Evolutionary conservation across 2,888 invertebrate genomes (phyloP).

Genomic region (Phragmatobia fuliginosa): DNA sequence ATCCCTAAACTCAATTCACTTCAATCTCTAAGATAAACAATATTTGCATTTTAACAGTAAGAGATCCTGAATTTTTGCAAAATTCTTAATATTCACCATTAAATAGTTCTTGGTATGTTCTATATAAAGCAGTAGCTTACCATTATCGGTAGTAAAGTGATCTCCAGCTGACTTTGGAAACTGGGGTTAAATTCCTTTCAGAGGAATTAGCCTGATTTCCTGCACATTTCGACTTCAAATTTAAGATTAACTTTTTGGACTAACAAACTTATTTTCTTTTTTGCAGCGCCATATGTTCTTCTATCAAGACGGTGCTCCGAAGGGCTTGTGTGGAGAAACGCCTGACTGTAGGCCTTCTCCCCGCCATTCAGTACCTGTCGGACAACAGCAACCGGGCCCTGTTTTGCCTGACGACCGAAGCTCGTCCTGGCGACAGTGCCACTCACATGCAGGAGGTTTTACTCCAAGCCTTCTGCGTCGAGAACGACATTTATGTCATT

Average conservation of each 20-base stretch:
- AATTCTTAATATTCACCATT: background rate
- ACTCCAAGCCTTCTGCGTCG: constrained; percentile 92
- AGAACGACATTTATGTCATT: constrained; percentile 92
- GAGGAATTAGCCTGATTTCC: too few relatives aligned
- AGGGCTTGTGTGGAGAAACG: constrained; percentile 86
- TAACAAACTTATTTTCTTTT: constrained; percentile 50
- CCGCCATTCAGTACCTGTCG: constrained; percentile 88
- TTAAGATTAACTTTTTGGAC: background rate
- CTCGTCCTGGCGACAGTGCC: constrained; percentile 90
- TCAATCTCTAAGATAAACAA: background rate
- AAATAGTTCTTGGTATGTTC: background rate
- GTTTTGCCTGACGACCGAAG: constrained; percentile 90
- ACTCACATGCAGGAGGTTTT: constrained; percentile 93
- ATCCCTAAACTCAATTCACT: background rate
- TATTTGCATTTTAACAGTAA: background rate
- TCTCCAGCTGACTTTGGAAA: too few relatives aligned
- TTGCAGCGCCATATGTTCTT: constrained; percentile 81
- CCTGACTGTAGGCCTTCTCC: constrained; percentile 88
- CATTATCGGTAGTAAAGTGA: constrained; percentile 77
- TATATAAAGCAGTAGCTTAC: background rate
- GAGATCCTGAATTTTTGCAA: background rate
- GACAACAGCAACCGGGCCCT: constrained; percentile 87
- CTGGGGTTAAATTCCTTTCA: too few relatives aligned
- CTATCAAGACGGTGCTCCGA: constrained; percentile 84
- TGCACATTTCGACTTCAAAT: constrained; percentile 30